Percentiles rank a stretch among this genome's conserved stretches.
These are phyloP conservation scores for Anadara kagoshimensis DNA, from an alignment of 1,140 invertebrate genomes.

Conservation along the genomic window DNA sequence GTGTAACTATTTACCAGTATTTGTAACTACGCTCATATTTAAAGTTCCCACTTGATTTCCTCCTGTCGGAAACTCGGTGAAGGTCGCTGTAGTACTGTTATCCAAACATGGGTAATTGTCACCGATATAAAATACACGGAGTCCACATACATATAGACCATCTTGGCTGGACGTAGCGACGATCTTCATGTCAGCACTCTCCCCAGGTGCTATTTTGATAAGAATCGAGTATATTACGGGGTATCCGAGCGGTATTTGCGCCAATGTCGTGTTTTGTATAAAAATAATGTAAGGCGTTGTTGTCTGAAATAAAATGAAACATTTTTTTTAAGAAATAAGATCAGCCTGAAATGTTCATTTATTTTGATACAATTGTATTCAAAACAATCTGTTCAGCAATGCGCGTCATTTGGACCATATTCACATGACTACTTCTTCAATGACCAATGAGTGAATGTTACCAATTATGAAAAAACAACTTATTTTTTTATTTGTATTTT, in stretches of 20 bases:
- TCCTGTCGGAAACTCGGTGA: conserved; percentile 11
- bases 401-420: too few relatives aligned
- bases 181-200: conserved; percentile 37
- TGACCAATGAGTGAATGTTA: too few relatives aligned
- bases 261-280: conserved; percentile 32
- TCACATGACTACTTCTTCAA: too few relatives aligned
- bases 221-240: conserved; percentile 31
- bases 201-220: conserved; percentile 40
- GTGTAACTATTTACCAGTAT: conserved; percentile 29
- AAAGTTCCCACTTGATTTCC: conserved; percentile 20
- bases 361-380: too few relatives aligned
- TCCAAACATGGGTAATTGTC: conserved; percentile 47
- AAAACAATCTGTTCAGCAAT: too few relatives aligned
- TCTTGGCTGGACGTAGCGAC: conserved; percentile 8
- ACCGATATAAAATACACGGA: conserved; percentile 36
- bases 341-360: too few relatives aligned
- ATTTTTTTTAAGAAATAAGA: too few relatives aligned
- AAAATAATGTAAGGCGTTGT: conserved; percentile 24
- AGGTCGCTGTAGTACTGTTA: conserved; percentile 7
- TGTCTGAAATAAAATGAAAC: conserved; percentile 14
- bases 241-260: conserved; percentile 34
- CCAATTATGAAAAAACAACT: too few relatives aligned
- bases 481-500: too few relatives aligned
- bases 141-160: conserved; percentile 37
- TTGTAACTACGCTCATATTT: conserved; percentile 34